Percentiles rank a stretch among this genome's conserved stretches.
phyloP scores from a whole-genome alignment of 92 coral and sea anemone species.

The Porites lobata region DNA sequence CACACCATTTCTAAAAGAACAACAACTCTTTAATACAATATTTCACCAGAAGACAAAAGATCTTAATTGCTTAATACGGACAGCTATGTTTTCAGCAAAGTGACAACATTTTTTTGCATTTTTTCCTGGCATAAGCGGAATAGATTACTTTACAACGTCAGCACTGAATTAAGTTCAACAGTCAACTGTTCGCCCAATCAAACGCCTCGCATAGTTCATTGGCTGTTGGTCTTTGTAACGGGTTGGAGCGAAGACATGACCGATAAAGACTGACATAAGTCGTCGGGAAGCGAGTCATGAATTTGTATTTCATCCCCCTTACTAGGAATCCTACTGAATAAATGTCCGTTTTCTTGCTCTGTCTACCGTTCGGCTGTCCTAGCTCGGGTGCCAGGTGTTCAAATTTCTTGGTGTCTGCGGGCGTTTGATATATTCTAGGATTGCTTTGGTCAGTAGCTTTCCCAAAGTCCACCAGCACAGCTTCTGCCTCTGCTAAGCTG shows the following conservation, averaged over 20 bases:
- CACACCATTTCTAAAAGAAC: no score
- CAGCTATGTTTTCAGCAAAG: no score
- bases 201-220: constrained; percentile 14
- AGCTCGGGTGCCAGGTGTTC: constrained; percentile 52
- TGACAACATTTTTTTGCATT: no score
- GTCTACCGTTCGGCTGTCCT: constrained; percentile 23
- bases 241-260: constrained; percentile 14
- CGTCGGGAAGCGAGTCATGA: constrained; percentile 2
- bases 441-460: constrained; percentile 39
- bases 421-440: constrained; percentile 22
- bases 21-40: no score
- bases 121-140: no score
- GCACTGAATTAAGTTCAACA: no score
- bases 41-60: no score
- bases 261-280: constrained; percentile 5
- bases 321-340: constrained; percentile 33
- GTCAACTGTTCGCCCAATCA: not conserved
- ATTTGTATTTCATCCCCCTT: constrained; percentile 7
- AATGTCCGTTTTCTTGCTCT: constrained; percentile 45
- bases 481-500: constrained; percentile 2
- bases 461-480: constrained; percentile 45
- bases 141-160: no score
- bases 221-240: constrained; percentile 24
- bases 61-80: no score
- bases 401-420: constrained; percentile 6